Percentiles rank a stretch among this genome's conserved stretches.
These are phyloP conservation scores for Cebidichthys violaceus DNA, from an alignment of 2,113 vertebrate genomes.

Conservation along the genomic window DNA sequence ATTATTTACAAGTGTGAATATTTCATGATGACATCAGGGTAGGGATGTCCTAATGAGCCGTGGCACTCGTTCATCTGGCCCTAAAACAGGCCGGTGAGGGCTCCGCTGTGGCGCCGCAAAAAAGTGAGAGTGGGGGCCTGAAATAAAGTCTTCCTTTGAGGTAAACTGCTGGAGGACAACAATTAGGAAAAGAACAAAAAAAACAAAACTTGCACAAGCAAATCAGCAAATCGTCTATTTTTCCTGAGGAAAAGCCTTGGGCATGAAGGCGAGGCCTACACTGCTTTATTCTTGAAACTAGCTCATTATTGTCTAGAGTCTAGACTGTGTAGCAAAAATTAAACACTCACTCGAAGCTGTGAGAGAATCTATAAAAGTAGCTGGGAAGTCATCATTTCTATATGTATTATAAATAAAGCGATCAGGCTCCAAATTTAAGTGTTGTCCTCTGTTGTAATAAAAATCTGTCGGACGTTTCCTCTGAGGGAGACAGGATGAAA, in stretches of 20 bases:
- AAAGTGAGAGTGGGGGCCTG: slow-evolving; percentile 7
- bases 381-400: slow-evolving; percentile 10
- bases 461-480: slow-evolving; percentile 48
- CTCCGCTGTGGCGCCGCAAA: slow-evolving; percentile 35
- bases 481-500: slow-evolving; percentile 47
- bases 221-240: slow-evolving; percentile 23
- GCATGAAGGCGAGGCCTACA: slow-evolving; percentile 23
- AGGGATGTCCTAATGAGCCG: slow-evolving; percentile 61
- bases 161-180: slow-evolving; percentile 10
- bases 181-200: slow-evolving; percentile 24
- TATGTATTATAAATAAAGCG: slow-evolving; percentile 44
- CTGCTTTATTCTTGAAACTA: slow-evolving; percentile 32
- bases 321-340: slow-evolving; percentile 12
- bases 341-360: not conserved
- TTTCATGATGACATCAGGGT: slow-evolving; percentile 76
- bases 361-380: not conserved
- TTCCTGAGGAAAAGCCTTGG: slow-evolving; percentile 32
- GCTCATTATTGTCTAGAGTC: slow-evolving; percentile 13
- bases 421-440: slow-evolving; percentile 15
- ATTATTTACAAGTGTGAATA: slow-evolving; percentile 79
- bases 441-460: slow-evolving; percentile 35
- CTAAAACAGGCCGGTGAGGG: slow-evolving; percentile 38
- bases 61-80: slow-evolving; percentile 56
- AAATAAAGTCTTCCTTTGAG: slow-evolving; percentile 59
- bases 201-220: slow-evolving; percentile 19